phyloP scores from a whole-genome alignment of 2,113 vertebrate genomes.

The Scartelaos histophorus region DNA sequence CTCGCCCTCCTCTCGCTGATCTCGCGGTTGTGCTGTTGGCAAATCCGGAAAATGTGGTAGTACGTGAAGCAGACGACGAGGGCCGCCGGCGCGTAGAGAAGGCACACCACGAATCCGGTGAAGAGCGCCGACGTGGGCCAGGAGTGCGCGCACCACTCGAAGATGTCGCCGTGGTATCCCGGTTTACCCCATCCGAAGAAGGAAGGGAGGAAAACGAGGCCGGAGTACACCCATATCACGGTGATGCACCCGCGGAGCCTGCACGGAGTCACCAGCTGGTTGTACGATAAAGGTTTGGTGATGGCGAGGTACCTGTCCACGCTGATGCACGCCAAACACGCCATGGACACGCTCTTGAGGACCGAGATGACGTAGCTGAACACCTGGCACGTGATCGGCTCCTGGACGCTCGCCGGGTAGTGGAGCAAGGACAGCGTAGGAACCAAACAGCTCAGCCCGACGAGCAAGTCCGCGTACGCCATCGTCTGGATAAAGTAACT shows the following conservation, averaged over 20 bases:
- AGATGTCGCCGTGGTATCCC: slow-evolving; percentile 98
- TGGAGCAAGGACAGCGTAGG: slow-evolving; percentile 94
- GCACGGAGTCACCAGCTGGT: slow-evolving; percentile 96
- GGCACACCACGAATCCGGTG: slow-evolving; percentile 95
- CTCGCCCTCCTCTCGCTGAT: slow-evolving; percentile 93
- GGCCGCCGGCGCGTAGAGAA: slow-evolving; percentile 94
- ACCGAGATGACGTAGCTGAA: slow-evolving; percentile 98
- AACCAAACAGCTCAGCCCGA: slow-evolving; percentile 96
- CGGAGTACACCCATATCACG: slow-evolving; percentile 96
- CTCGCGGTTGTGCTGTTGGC: slow-evolving; percentile 97
- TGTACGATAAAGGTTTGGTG: slow-evolving; percentile 96
- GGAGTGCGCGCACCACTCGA: slow-evolving; percentile 95
- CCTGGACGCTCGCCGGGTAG: slow-evolving; percentile 90
- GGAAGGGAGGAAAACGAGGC: slow-evolving; percentile 91
- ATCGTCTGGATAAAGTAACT: slow-evolving; percentile 99
- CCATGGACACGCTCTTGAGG: slow-evolving; percentile 98
- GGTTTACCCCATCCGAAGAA: slow-evolving; percentile 99
- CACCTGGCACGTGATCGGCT: slow-evolving; percentile 93
- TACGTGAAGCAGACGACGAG: slow-evolving; percentile 97
- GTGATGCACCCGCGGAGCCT: slow-evolving; percentile 91
- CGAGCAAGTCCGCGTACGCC: slow-evolving; percentile 96
- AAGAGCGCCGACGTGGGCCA: slow-evolving; percentile 97
- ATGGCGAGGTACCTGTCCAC: slow-evolving; percentile 97
- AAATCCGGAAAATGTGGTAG: slow-evolving; percentile 98
- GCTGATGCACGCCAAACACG: slow-evolving; percentile 95